Base-by-base conservation (phyloP, 1,140 invertebrate species). In the Diprion similis region DNA sequence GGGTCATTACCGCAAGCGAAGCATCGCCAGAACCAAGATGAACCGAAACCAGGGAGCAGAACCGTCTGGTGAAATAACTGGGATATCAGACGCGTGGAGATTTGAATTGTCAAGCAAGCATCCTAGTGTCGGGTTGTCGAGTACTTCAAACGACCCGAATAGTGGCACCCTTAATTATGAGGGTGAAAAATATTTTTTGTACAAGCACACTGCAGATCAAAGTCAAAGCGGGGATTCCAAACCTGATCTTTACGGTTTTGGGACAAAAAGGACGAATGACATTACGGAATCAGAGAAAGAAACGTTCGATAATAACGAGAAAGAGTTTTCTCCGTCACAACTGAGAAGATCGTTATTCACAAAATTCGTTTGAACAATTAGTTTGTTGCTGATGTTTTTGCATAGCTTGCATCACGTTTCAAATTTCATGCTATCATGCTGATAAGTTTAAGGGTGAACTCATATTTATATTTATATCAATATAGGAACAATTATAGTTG, bases 1-100 rank as follows among this genome's bases (percentile, higher is more conserved):
- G 76, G 89, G 90, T 68, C 91, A 82, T 46, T n/a, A 75, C 70
- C 46, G 75, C 72, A 37, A 75, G 66, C 46, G 18, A 24, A 15
- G 76, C 19, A 47, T 71, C 19, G 48, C 48, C 80, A 72, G 81
- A 79, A 73, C 81, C 70, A 76, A 77, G 81, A 80, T 77, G 81
- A 81, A 74, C 17, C 75, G 77, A 24, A 71, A 70, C 72, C 72
- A 64, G 24, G 24, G 6, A 37, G 1, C 24, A 6, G 24, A 37
- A 37, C 24, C 24, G 24, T 37, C 24, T 37, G 24, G 24, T 37
- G 24, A 37, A 37, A 37, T 15, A 59, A 17, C 11, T 13, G 51
- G 51, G 51, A 4, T 8, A 15, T 13, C 51, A 17, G 51, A 59
- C 9, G 11, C 51, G 4, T 15, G 51, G 51, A 59, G 51, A 59